Base-by-base conservation (phyloP, 2,113 vertebrate genomes). In the Lampris incognitus region DNA sequence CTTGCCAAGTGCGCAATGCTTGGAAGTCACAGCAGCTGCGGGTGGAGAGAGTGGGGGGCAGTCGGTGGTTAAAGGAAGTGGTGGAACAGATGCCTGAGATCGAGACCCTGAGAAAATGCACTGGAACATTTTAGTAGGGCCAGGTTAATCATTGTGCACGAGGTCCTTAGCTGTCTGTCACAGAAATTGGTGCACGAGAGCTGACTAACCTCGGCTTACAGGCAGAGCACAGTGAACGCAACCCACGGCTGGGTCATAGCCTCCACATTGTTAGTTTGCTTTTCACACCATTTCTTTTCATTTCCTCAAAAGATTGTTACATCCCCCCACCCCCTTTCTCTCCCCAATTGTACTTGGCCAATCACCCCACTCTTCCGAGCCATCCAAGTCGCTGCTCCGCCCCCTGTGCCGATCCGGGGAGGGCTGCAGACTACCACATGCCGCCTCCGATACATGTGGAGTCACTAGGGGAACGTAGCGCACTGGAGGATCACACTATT, bases 81-180 rank as follows among this genome's bases (percentile, higher is more conserved):
- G 79, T 67, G 69, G 87, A 88, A 83, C 88, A 91, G 90, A 89
- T 93, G 79, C 81, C 88, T 76, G 81, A 52, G 85, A 93, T 78
- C 91, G 92, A 85, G 85, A 85, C 87, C 89, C 72, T 8, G 38
- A 41, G 55, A 74, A 90, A 86, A 84, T 49, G 78, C 88, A 81
- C 69, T 82, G 68, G 82, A 89, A 88, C 74, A 72, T 86, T 71
- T 76, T 78, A 63, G 58, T 83, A 46, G 83, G 79, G 82, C 78
- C 85, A 88, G 60, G 66, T 90, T 94, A 94, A 94, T 93, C 86
- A 93, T 74, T 89, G 69, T 90, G 91, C 91, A 90, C 81, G 72
- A 40, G 76, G 70, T 65, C 69, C 72, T 74, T 24, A 66, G 42
- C 74, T 69, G 70, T 83, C 67, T 91, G 92, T 90, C 84, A 85